phyloP scores from a whole-genome alignment of 2,113 vertebrate genomes.

The Morone saxatilis region DNA sequence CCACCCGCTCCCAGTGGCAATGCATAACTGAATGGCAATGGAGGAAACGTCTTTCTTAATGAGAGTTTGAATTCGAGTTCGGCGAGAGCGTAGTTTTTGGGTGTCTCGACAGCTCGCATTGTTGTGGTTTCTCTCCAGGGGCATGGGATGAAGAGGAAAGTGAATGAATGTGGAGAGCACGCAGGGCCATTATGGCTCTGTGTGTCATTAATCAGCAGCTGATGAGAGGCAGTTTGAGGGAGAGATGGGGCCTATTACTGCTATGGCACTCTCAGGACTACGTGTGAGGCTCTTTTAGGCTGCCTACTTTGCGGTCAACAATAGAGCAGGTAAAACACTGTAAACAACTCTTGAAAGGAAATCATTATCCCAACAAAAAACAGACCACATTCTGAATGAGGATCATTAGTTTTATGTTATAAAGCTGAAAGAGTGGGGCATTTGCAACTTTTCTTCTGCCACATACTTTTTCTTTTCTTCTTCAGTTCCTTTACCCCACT shows the following conservation, averaged over 20 bases:
- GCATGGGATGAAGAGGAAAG: constrained; percentile 63
- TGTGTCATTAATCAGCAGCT: constrained; percentile 80
- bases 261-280: constrained; percentile 66
- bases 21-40: constrained; percentile 66
- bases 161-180: constrained; percentile 69
- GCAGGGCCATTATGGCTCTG: constrained; percentile 68
- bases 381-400: constrained; percentile 8
- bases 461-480: constrained; percentile 21
- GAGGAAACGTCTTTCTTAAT: constrained; percentile 73
- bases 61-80: constrained; percentile 69
- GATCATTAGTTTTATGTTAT: constrained; percentile 36
- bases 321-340: constrained; percentile 52
- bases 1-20: constrained; percentile 51
- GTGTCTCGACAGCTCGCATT: constrained; percentile 59
- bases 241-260: constrained; percentile 71
- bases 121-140: constrained; percentile 70
- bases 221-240: constrained; percentile 75
- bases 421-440: constrained; percentile 12
- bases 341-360: constrained; percentile 64
- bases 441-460: constrained; percentile 35
- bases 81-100: constrained; percentile 48
- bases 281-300: constrained; percentile 43
- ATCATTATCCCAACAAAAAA: constrained; percentile 39
- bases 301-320: constrained; percentile 67
- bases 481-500: constrained; percentile 27